A percentile compares a stretch with the other conserved stretches of the same genome.
Evolutionary conservation across 1,140 invertebrate species (phyloP).

Genomic region (Melipona quadrifasciata): DNA sequence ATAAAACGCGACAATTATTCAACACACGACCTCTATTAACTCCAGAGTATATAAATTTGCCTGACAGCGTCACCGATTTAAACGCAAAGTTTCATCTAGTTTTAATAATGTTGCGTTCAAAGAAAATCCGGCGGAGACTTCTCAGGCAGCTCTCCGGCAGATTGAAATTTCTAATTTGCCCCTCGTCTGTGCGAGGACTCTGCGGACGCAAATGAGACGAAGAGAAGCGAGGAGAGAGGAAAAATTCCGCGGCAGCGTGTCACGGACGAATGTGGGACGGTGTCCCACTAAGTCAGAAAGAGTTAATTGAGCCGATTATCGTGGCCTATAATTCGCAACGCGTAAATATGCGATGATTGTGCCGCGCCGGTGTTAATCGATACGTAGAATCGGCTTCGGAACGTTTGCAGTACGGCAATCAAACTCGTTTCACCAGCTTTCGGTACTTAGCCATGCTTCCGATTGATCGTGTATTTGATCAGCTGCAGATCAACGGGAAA

Average conservation of each 20-base stretch:
- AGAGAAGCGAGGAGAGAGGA: background rate
- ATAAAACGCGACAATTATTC: background rate
- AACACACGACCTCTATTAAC: background rate
- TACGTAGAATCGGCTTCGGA: constrained; percentile 25
- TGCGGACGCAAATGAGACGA: background rate
- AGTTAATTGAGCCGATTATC: constrained; percentile 4
- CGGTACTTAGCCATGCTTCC: constrained; percentile 33
- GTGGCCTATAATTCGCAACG: constrained; percentile 4
- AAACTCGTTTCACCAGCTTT: constrained; percentile 29
- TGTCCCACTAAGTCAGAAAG: constrained; percentile 7
- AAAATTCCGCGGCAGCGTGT: background rate
- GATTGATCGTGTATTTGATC: constrained; percentile 42
- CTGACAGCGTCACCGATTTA: background rate
- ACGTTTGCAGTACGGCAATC: constrained; percentile 46
- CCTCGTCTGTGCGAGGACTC: background rate
- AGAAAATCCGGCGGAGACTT: background rate
- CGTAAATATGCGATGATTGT: constrained; percentile 49
- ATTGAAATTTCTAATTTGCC: constrained; percentile 15
- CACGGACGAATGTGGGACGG: background rate
- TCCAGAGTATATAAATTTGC: background rate
- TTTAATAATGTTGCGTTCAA: background rate
- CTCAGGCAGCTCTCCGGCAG: background rate
- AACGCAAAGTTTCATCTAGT: background rate
- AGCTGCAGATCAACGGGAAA: constrained; percentile 23
- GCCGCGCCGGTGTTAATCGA: constrained; percentile 26